These are phyloP conservation scores for Panthera leo DNA, from an alignment of 2,113 vertebrate genomes.

Conservation along the genomic window DNA sequence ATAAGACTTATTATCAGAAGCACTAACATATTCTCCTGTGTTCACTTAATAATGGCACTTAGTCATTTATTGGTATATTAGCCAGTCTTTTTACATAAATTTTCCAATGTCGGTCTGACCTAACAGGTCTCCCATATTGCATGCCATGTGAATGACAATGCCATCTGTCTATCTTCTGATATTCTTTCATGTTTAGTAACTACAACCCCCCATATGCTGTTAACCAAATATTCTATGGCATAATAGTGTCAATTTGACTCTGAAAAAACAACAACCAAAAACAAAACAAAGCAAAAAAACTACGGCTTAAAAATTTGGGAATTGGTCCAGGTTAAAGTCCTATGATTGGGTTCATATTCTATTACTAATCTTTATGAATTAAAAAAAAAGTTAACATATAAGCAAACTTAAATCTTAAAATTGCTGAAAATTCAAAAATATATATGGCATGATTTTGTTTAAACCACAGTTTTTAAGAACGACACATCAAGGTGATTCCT, in stretches of 20 bases:
- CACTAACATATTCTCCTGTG: neutral
- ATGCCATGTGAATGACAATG: conserved; percentile 1
- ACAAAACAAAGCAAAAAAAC: neutral
- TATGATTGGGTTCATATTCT: neutral
- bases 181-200: conserved; percentile 35
- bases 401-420: conserved; percentile 32
- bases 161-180: conserved; percentile 39
- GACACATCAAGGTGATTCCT: neutral
- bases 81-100: conserved; percentile 1
- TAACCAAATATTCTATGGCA: conserved; percentile 1
- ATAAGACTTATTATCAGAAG: neutral
- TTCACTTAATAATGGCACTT: neutral
- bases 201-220: neutral
- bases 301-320: neutral
- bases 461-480: neutral
- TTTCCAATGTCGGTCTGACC: neutral
- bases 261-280: neutral
- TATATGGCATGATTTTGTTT: neutral
- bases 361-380: neutral
- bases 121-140: neutral
- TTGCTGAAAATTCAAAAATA: neutral
- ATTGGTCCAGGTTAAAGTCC: neutral
- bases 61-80: neutral
- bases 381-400: neutral
- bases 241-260: neutral